Conservation (phyloP, 2,113 vertebrate genomes). For the Sus scrofa region DNA sequence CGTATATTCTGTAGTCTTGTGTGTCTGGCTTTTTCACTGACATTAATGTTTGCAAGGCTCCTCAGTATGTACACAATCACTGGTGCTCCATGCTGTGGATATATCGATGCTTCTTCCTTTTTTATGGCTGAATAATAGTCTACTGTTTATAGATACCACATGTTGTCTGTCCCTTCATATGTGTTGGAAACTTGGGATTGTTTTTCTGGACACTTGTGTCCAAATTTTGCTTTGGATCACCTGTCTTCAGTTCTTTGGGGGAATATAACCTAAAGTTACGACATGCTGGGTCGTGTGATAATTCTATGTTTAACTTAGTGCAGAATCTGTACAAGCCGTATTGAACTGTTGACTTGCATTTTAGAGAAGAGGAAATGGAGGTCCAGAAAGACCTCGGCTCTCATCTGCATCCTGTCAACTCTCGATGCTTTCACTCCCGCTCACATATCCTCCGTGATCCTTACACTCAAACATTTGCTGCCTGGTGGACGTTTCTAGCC, state of each 20-base stretch:
- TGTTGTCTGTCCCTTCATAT: background rate
- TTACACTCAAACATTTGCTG: background rate
- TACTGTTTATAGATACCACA: background rate
- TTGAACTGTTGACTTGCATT: background rate
- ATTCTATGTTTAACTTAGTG: background rate
- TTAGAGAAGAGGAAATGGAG: conserved; percentile 19
- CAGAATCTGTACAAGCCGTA: background rate
- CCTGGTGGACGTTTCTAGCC: background rate
- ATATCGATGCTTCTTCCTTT: background rate
- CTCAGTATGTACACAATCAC: background rate
- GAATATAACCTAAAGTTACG: background rate
- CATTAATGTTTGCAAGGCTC: background rate
- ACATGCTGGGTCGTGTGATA: background rate
- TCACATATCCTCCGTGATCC: background rate
- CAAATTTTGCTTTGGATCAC: background rate
- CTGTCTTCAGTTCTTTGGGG: conserved; percentile 8
- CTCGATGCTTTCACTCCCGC: background rate
- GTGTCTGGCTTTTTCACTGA: background rate
- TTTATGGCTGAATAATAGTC: background rate
- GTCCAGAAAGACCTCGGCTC: background rate
- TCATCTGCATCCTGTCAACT: background rate
- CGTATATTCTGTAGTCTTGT: background rate
- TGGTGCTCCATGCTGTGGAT: too few relatives aligned
- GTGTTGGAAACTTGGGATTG: background rate
- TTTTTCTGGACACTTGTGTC: background rate